Conservation (phyloP, 2,797 vertebrate species). For the Microhierax caerulescens region DNA sequence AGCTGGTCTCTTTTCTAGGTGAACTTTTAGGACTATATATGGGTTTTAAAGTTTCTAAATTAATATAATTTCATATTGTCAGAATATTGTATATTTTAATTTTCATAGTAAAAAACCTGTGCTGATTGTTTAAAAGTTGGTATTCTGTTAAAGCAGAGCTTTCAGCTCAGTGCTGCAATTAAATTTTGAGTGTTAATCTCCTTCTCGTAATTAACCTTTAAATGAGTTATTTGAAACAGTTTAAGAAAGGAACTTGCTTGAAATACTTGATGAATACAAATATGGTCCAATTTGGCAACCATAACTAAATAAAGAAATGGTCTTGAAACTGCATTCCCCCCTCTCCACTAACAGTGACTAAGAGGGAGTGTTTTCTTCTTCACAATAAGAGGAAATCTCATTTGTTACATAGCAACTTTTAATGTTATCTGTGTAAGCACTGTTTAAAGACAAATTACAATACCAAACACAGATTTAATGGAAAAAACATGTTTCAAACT, state of each 20-base stretch:
- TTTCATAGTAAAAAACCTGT: neutral
- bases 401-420: slow-evolving; percentile 69
- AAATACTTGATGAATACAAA: slow-evolving; percentile 53
- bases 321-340: neutral
- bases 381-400: slow-evolving; percentile 79
- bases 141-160: neutral
- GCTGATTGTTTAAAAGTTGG: neutral
- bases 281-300: slow-evolving; percentile 47
- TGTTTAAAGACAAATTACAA: slow-evolving; percentile 65
- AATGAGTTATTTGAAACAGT: neutral
- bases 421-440: slow-evolving; percentile 68
- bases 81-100: neutral
- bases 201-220: neutral
- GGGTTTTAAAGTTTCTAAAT: neutral
- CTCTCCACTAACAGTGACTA: slow-evolving; percentile 59
- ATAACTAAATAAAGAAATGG: slow-evolving; percentile 55
- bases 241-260: slow-evolving; percentile 48
- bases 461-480: slow-evolving; percentile 60
- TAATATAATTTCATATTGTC: neutral
- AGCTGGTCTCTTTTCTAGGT: neutral
- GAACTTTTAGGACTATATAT: neutral
- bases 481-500: slow-evolving; percentile 58
- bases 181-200: neutral
- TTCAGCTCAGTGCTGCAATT: neutral
- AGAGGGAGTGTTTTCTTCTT: slow-evolving; percentile 72